phyloP scores from a whole-genome alignment of 2,888 invertebrate species.

The Imbricaverruca yamaguchii region DNA sequence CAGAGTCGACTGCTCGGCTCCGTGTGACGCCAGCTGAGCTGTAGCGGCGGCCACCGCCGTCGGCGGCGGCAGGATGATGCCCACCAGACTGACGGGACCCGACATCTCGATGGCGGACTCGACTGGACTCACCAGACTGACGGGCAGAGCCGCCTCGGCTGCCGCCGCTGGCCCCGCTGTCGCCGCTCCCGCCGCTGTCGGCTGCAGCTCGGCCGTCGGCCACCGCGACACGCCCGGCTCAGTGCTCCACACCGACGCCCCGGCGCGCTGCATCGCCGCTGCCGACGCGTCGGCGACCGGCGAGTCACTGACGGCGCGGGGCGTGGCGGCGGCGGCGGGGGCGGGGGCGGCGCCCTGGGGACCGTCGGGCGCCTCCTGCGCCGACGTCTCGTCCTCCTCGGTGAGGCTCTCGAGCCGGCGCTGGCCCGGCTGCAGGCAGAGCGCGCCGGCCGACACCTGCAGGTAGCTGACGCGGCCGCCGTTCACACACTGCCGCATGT shows the following conservation, averaged over 20 bases:
- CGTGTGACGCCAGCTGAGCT: too few relatives aligned
- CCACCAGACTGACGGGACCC: not conserved
- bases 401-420: conserved; percentile 11
- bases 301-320: not conserved
- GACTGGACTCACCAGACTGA: not conserved
- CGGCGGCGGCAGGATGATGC: not conserved
- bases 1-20: not conserved
- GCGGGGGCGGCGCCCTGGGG: not conserved
- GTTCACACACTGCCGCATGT: conserved; percentile 13
- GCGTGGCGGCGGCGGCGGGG: not conserved
- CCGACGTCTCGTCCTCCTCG: conserved; percentile 14
- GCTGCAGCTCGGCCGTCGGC: not conserved
- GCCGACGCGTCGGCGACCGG: not conserved
- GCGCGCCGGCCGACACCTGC: conserved; percentile 4
- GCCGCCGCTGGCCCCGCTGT: not conserved
- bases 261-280: not conserved
- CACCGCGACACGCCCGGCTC: not conserved
- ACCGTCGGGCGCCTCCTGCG: conserved; percentile 1
- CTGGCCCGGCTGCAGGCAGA: not conserved
- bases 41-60: too few relatives aligned
- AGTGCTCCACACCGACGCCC: not conserved
- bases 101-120: not conserved
- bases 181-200: not conserved
- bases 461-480: not conserved
- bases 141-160: not conserved